Evolutionary conservation across 2,113 vertebrate genomes (phyloP).

Genomic region (Rhinichthys klamathensis): DNA sequence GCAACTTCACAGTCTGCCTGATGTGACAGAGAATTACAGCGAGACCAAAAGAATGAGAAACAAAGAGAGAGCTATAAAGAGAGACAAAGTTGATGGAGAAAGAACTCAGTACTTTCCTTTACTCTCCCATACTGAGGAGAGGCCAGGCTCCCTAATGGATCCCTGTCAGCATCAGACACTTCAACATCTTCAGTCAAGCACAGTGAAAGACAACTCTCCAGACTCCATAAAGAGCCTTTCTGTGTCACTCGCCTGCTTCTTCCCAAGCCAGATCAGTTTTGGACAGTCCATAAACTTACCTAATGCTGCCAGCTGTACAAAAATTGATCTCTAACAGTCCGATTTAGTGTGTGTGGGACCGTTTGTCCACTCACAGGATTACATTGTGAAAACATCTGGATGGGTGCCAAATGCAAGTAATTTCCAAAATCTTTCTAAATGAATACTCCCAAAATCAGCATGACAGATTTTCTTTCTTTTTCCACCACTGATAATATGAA

Average conservation of each 20-base stretch:
- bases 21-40: constrained; percentile 14
- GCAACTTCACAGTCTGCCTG: constrained; percentile 22
- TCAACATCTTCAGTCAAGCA: constrained; percentile 59
- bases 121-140: constrained; percentile 44
- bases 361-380: not conserved
- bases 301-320: constrained; percentile 4
- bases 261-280: constrained; percentile 43
- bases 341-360: not conserved
- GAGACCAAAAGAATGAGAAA: not conserved
- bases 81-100: constrained; percentile 36
- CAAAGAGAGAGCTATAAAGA: constrained; percentile 30
- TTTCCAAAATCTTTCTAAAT: not conserved
- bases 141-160: constrained; percentile 56
- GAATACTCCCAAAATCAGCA: not conserved
- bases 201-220: constrained; percentile 47
- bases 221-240: constrained; percentile 58
- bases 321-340: not conserved
- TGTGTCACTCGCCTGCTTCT: constrained; percentile 44
- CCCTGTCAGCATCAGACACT: constrained; percentile 56
- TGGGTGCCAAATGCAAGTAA: not conserved
- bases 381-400: not conserved
- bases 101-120: constrained; percentile 46
- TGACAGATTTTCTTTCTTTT: not conserved
- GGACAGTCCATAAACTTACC: constrained; percentile 40
- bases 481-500: not conserved